Percentiles rank a stretch among this genome's conserved stretches.
Conservation (phyloP, 92 coral and sea anemone species). For the Desmophyllum pertusum region DNA sequence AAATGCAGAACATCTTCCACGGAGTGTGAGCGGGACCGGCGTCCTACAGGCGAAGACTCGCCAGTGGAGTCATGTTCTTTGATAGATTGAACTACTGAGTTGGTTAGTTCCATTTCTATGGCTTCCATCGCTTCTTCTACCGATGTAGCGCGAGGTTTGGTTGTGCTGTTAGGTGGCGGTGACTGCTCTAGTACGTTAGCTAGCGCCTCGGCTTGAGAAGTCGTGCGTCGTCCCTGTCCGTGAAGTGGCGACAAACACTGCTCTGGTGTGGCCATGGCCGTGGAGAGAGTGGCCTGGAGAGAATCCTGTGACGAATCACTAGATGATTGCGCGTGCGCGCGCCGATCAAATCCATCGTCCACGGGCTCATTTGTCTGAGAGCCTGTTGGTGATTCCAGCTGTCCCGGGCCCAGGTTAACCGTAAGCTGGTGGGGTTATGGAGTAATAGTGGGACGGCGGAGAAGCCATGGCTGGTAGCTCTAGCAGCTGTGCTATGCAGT, state of each 20-base stretch:
- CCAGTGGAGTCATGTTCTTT: constrained; percentile 42
- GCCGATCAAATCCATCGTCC: constrained; percentile 24
- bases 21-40: constrained; percentile 71
- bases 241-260: constrained; percentile 79
- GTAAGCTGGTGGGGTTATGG: constrained; percentile 93
- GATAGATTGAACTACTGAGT: constrained; percentile 41
- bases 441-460: constrained; percentile 87
- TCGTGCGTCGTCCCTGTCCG: constrained; percentile 59
- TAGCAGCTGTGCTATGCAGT: constrained; percentile 92
- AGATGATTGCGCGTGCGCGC: constrained; percentile 8
- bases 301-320: constrained; percentile 14
- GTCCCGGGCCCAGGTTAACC: constrained; percentile 80
- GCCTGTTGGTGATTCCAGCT: constrained; percentile 58
- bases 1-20: constrained; percentile 51
- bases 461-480: constrained; percentile 98
- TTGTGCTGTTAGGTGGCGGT: constrained; percentile 54
- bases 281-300: constrained; percentile 32
- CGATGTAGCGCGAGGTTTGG: constrained; percentile 55
- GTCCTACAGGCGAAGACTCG: constrained; percentile 58
- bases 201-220: constrained; percentile 97
- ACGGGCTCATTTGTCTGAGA: constrained; percentile 41
- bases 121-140: constrained; percentile 88
- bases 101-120: constrained; percentile 56
- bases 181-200: constrained; percentile 91
- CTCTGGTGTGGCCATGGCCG: constrained; percentile 83